Base-by-base conservation (phyloP, 1,140 invertebrate genomes). In the Chlorops oryzae region DNA sequence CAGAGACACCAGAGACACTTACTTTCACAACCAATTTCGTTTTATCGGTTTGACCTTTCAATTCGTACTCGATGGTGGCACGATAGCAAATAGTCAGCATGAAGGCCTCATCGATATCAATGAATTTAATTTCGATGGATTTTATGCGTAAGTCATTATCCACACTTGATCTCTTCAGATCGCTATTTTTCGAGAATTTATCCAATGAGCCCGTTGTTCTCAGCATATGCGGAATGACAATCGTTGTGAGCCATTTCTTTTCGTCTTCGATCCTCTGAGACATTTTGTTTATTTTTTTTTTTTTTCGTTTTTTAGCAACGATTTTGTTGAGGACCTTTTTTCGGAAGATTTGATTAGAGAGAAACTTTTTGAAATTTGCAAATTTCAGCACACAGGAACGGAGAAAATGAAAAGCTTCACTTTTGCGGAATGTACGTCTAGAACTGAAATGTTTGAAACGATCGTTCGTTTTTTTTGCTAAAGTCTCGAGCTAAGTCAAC, bases 41-140 rank as follows among this genome's bases (percentile, higher is more conserved):
- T 10, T 49, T 42, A 0, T 37, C 9, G n/a, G 42, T 25, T 3
- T 54, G 10, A 0, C 50, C 55, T 2, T 52, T 54, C 24, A 57
- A 64, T 18, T 52, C 42, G 37, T 65, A 59, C n/a, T 28, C 47
- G 0, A 69, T 45, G 0, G 37, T 50, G 1, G 60, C 56, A 1
- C 60, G 27, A 48, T 63, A 69, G 46, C 65, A 69, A 2, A 23
- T 41, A 5, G 65, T 69, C 21, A 68, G 28, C 65, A 69, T 69
- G 17, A 61, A 66, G 5, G 65, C 65, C 40, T 69, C 65, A 1
- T 57, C 49, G 2, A 23, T n/a, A 0, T 63, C 63, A 12, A 69
- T 66, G 1, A 63, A 48, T 40, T 58, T 50, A 1, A 68, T 50
- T 0, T 57, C 39, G 22, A 69, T 61, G 35, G 47, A 41, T 17